Base-by-base conservation (phyloP, 1,140 invertebrate species). In the Anastrepha obliqua region DNA sequence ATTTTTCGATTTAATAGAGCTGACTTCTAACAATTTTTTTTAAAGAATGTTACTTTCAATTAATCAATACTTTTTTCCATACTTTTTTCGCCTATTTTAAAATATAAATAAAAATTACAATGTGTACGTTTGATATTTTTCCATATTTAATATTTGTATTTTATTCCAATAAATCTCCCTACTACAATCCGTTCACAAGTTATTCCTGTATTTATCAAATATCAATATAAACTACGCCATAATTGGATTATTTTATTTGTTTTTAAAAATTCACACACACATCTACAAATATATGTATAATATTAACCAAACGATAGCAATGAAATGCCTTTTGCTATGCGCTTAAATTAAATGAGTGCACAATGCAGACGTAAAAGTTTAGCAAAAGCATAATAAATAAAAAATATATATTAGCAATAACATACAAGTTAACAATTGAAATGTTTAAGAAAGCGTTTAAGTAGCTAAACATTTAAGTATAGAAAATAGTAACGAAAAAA, bases 111-210 rank as follows among this genome's bases (percentile, higher is more conserved):
- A 29, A 29, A 29, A 29, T 29, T 29, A 29, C 29, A 29, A 29
- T 29, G 29, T 29, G 29, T 29, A 29, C 29, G 29, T 29, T 29
- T 29, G 29, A 29, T 29, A 29, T 29, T 29, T 29, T 29, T 29
- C 29, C 29, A 29, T 29, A 29, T 29, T 47, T 17, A 47, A 51
- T 74, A 11, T 3, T n/a, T 51, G 17, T 74, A 67, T 74, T 17
- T 74, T 74, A 74, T n/a, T 47, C 70, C 70, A 74, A 74, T 44
- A 70, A 70, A 70, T 47, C 70, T 44, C 47, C 42, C 44, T 74
- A 47, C 42, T 39, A 74, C n/a, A 74, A 44, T 74, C 42, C 70
- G 29, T n/a, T 44, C 29, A 29, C 29, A 29, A 7, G 62, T 20
- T n/a, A 20, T 64, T 64, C 20, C 17, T 8, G 15, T 74, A 47